A percentile compares a stretch with the other conserved stretches of the same genome.
Conservation (phyloP, 2,888 invertebrate species). For the Eucera pruinosa region DNA sequence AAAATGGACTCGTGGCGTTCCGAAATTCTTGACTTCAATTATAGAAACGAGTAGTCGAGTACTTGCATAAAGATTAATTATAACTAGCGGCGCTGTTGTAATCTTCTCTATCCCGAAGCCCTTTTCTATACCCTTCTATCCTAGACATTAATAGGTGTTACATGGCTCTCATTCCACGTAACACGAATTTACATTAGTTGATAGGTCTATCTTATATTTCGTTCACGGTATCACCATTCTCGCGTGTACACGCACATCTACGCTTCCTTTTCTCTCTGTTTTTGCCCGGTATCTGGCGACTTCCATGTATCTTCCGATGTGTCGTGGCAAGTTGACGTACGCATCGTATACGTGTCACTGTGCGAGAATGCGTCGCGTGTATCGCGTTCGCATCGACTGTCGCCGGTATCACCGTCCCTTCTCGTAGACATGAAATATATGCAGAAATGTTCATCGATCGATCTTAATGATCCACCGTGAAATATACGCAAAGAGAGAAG, state of each 20-base stretch:
- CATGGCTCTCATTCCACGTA: too few species aligned
- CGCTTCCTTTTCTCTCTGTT: slow-evolving; percentile 35
- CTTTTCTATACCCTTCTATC: too few species aligned
- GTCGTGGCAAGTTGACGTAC: slow-evolving; percentile 32
- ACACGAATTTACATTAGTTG: too few species aligned
- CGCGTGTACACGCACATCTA: slow-evolving; percentile 17
- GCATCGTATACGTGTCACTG: slow-evolving; percentile 25
- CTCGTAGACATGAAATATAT: slow-evolving; percentile 38
- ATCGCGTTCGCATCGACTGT: slow-evolving; percentile 17
- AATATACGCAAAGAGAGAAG: slow-evolving; percentile 9
- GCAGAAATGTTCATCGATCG: slow-evolving; percentile 53
- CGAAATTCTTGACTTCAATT: too few species aligned
- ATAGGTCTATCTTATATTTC: too few species aligned
- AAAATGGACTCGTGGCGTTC: too few species aligned
- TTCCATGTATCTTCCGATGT: slow-evolving; percentile 31
- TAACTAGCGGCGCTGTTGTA: too few species aligned
- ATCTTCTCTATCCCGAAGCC: too few species aligned
- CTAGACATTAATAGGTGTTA: too few species aligned
- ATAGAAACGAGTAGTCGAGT: too few species aligned
- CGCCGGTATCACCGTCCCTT: slow-evolving; percentile 16
- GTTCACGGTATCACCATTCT: neutral
- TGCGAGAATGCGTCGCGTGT: slow-evolving; percentile 34
- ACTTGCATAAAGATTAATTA: too few species aligned
- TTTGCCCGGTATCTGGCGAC: slow-evolving; percentile 1
- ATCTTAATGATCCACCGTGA: slow-evolving; percentile 51